Conservation (phyloP, 1,140 invertebrate genomes). For the Diachasmimorpha longicaudata region DNA sequence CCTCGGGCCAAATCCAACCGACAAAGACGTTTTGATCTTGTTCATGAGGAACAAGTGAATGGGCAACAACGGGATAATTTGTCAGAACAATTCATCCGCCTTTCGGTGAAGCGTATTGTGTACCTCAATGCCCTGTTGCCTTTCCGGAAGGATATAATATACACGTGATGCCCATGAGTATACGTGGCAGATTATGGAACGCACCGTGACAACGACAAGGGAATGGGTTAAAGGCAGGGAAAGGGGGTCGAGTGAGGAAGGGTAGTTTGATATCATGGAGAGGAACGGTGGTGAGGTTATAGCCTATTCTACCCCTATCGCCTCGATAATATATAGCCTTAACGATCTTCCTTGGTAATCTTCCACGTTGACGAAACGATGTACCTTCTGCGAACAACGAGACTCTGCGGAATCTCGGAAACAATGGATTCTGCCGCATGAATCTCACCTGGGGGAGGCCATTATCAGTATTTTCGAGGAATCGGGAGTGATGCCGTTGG, state of each 20-base stretch:
- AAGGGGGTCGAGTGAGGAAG: neutral
- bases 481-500: too few relatives aligned
- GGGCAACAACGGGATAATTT: neutral
- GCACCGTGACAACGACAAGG: neutral
- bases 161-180: neutral
- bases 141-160: neutral
- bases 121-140: neutral
- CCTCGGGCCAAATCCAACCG: neutral
- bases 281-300: neutral
- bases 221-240: neutral
- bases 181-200: neutral
- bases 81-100: neutral
- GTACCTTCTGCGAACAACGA: neutral
- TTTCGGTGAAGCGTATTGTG: neutral
- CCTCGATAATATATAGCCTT: constrained; percentile 6
- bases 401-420: neutral
- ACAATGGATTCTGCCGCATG: neutral
- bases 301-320: neutral
- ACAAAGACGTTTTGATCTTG: neutral
- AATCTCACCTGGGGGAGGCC: neutral
- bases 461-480: too few relatives aligned
- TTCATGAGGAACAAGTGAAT: neutral
- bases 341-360: constrained; percentile 4
- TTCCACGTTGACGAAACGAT: neutral
- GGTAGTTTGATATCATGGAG: neutral